Base-by-base conservation (phyloP, 2,113 vertebrate species). In the Dendropsophus ebraccatus region DNA sequence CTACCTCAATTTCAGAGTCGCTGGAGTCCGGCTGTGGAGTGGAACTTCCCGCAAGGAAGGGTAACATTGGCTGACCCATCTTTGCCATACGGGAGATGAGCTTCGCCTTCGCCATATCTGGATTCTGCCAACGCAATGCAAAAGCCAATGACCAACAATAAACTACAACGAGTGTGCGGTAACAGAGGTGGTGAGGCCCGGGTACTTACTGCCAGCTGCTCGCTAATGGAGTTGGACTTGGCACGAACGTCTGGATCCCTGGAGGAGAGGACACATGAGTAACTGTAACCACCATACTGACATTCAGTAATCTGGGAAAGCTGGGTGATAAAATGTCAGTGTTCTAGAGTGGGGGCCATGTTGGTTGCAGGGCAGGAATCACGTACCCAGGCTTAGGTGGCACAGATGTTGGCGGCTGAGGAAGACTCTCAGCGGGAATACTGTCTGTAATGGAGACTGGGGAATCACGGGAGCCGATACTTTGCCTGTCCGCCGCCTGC, bases 31-130 rank as follows among this genome's bases (percentile, higher is more conserved):
- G 95, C 35, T 98, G 97, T 30, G 93, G 89, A 0, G 95, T 92
- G 5, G 90, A 80, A 0, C 90, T 88, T 19, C 95, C 95, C 0
- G 96, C 82, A 2, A 99, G 90, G 87, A 99, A 96, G 49, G 98
- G 98, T 75, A 99, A 88, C 98, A 99, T 97, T 35, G 98, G 98
- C 87, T 99, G 97, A 0, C 98, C 98, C 98, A 99, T 99, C 90
- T 95, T 98, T 1, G 98, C 98, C 98, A 99, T 99, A 28, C 98
- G 95, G 19, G 97, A 99, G 88, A 99, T 99, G 67, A 99, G 93
- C 90, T 98, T 99, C 65, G 98, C 98, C 91, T 99, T 99, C 52
- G 96, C 96, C 13, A 94, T 91, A 17, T 98, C 96, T 14, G 98
- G 96, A 90, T 96, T 96, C 98, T 99, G 83, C n/a, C 47, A 49